Evolutionary conservation across 2,113 vertebrate genomes (phyloP).

Genomic region (Myodes glareolus): DNA sequence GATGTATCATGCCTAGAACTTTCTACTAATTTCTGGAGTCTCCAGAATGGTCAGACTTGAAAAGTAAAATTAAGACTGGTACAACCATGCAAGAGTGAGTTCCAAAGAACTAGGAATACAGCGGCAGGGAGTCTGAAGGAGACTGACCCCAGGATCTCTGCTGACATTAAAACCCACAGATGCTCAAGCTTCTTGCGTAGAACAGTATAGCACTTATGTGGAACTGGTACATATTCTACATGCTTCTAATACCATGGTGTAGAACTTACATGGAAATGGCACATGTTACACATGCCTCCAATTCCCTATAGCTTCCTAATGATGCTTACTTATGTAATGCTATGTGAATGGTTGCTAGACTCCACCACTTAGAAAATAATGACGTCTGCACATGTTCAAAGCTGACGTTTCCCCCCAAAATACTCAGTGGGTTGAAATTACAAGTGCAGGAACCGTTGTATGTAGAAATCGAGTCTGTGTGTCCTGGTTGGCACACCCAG

Average conservation of each 20-base stretch:
- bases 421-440: background rate
- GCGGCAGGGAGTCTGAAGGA: background rate
- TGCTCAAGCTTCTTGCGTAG: background rate
- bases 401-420: background rate
- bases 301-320: background rate
- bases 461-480: background rate
- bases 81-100: background rate
- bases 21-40: background rate
- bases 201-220: background rate
- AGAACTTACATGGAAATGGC: too few species aligned
- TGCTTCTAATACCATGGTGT: background rate
- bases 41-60: background rate
- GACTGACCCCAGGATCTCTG: background rate
- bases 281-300: background rate
- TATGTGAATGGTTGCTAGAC: background rate
- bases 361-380: background rate
- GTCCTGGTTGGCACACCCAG: background rate
- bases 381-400: background rate
- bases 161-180: background rate
- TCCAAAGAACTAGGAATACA: background rate
- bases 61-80: background rate
- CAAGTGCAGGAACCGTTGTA: background rate
- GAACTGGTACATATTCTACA: background rate
- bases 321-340: background rate
- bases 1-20: background rate